phyloP scores from a whole-genome alignment of 2,797 vertebrate species.

The Adelosebastes latens region DNA sequence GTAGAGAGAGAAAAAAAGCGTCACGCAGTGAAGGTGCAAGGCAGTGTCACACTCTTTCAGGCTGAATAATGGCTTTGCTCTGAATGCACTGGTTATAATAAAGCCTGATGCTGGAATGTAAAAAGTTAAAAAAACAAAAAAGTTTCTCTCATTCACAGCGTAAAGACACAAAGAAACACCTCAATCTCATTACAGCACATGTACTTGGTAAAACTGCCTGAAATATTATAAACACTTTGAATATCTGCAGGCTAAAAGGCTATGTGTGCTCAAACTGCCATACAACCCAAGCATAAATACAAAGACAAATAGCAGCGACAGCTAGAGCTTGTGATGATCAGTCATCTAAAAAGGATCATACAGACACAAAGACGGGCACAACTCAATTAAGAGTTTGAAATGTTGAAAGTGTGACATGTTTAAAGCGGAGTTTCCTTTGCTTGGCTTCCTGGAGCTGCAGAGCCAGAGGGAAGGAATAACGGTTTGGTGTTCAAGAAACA shows the following conservation, averaged over 20 bases:
- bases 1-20: constrained; percentile 10
- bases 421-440: constrained; percentile 45
- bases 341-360: constrained; percentile 22
- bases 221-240: background rate
- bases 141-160: constrained; percentile 12
- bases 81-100: constrained; percentile 34
- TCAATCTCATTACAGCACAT: background rate
- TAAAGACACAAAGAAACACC: constrained; percentile 1
- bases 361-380: constrained; percentile 10
- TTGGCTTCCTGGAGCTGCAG: constrained; percentile 32
- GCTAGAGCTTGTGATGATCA: background rate
- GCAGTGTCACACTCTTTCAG: constrained; percentile 35
- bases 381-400: constrained; percentile 47
- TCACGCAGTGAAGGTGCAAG: constrained; percentile 31
- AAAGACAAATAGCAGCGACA: constrained; percentile 18
- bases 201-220: background rate
- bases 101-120: constrained; percentile 16
- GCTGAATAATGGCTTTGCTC: constrained; percentile 47
- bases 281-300: background rate
- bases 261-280: background rate
- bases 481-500: constrained; percentile 52
- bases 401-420: constrained; percentile 37
- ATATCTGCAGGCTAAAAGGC: background rate
- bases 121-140: constrained; percentile 39
- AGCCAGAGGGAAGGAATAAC: constrained; percentile 40